phyloP scores from a whole-genome alignment of 2,797 vertebrate species.

The Ctenopoma multispine region DNA sequence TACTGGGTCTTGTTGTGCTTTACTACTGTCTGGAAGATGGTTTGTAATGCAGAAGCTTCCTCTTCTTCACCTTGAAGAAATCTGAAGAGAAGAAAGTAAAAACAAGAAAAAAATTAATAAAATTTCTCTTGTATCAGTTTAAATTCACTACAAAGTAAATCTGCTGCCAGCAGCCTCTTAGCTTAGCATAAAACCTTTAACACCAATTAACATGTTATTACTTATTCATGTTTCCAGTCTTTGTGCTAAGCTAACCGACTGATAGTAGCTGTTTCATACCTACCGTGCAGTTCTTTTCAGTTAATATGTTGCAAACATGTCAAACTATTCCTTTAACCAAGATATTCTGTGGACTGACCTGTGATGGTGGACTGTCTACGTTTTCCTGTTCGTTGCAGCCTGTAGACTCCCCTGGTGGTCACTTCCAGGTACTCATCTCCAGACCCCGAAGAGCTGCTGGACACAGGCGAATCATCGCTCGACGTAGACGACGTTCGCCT shows the following conservation, averaged over 20 bases:
- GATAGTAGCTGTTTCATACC: no score
- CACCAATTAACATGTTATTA: no score
- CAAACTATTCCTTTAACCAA: neutral
- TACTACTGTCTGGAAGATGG: slow-evolving; percentile 70
- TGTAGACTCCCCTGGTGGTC: slow-evolving; percentile 68
- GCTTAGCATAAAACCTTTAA: no score
- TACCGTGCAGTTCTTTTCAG: neutral
- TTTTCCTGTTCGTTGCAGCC: slow-evolving; percentile 61
- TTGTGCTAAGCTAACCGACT: no score
- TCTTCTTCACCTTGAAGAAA: slow-evolving; percentile 85
- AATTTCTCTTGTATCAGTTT: neutral
- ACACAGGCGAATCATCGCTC: slow-evolving; percentile 23
- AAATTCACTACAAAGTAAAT: no score
- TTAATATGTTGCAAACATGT: neutral
- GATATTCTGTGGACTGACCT: slow-evolving; percentile 67
- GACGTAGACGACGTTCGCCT: slow-evolving; percentile 32
- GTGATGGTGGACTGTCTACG: slow-evolving; percentile 81
- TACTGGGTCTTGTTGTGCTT: slow-evolving; percentile 7
- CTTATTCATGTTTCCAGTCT: no score
- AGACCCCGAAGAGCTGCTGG: slow-evolving; percentile 58
- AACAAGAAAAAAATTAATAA: neutral
- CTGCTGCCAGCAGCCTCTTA: no score
- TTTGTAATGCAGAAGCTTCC: slow-evolving; percentile 75
- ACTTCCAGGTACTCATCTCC: slow-evolving; percentile 79
- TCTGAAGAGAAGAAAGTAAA: slow-evolving; percentile 59